A percentile compares a stretch with the other conserved stretches of the same genome.
phyloP scores from a whole-genome alignment of 2,797 vertebrate genomes.

The Scolopax rusticola region DNA sequence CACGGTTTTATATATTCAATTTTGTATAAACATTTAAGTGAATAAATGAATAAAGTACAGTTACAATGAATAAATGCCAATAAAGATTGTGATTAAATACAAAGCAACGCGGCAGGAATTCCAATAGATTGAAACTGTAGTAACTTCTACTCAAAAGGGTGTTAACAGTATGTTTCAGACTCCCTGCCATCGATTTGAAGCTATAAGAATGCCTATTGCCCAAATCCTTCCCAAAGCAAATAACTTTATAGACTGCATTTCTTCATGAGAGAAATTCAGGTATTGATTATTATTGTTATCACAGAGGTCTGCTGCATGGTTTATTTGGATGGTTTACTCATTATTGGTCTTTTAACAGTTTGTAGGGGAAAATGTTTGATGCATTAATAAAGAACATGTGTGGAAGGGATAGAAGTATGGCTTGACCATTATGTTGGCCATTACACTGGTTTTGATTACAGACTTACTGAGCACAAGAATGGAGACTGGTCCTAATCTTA shows the following conservation, averaged over 20 bases:
- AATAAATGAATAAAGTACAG: constrained; percentile 55
- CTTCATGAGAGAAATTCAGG: background rate
- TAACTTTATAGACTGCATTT: background rate
- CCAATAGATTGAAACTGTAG: constrained; percentile 44
- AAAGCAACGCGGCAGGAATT: background rate
- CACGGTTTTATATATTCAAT: constrained; percentile 43
- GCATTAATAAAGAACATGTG: background rate
- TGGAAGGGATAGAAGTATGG: background rate
- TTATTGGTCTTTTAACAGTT: background rate
- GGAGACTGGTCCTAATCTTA: background rate
- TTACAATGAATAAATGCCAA: constrained; percentile 42
- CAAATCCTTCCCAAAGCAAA: constrained; percentile 19
- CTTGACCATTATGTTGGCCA: background rate
- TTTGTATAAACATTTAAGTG: constrained; percentile 59
- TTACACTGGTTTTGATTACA: background rate
- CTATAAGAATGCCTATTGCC: background rate
- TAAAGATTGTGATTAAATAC: constrained; percentile 50
- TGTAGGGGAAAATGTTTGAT: background rate
- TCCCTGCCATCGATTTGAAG: background rate
- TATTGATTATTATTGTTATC: constrained; percentile 5
- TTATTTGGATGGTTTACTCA: background rate
- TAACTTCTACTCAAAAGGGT: constrained; percentile 37
- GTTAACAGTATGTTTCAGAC: constrained; percentile 30
- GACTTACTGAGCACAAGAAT: background rate
- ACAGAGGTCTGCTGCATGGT: background rate